Base-by-base conservation (phyloP, 2,888 invertebrate species). In the Pollenia labialis region DNA sequence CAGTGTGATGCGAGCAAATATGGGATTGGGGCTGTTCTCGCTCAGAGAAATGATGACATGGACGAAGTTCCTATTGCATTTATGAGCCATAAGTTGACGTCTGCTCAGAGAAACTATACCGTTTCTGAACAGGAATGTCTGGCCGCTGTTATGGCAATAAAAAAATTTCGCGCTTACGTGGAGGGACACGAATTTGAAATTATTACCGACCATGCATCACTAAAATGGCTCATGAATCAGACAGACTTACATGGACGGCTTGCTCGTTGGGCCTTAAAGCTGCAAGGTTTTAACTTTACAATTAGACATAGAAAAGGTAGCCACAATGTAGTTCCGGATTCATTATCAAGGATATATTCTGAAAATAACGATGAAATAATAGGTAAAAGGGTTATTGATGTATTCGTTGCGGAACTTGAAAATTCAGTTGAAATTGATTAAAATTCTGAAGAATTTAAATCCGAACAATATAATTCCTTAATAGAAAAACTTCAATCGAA, bases 61-160 rank as follows among this genome's bases (percentile, higher is more conserved):
- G 62, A 44, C 3, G 62, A 62, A 42, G 44, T 62, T 16, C 62
- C 62, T 1, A 62, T 62, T 42, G 32, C 62, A 4, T 62, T 16
- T 14, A 62, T 62, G 62, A 60, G 60, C 4, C 40, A 40, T 42
- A 60, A 60, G 8, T 10, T 60, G 8, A 62, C n/a, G 11, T 14
- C 68, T 3, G 68, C 68, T 1, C 71, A 71, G 4, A 54, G 14
- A 42, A 75, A 75, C 7, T 75, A 75, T 18, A 50, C 60, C 8
- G 60, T 75, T n/a, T 58, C 75, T 11, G 62, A 75, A 40, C 58
- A 60, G 14, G 74, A 74, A 52, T 75, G 75, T 16, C 40, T 75
- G 8, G 75, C 75, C 2, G 52, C 75, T 8, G 18, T 76, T 0
- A 52, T 76, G 50, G 52, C 62, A 2, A 54, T 76, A 1, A 44